Evolutionary conservation across 92 coral and sea anemone species (phyloP).

Genomic region (Chrysogorgia sp.): DNA sequence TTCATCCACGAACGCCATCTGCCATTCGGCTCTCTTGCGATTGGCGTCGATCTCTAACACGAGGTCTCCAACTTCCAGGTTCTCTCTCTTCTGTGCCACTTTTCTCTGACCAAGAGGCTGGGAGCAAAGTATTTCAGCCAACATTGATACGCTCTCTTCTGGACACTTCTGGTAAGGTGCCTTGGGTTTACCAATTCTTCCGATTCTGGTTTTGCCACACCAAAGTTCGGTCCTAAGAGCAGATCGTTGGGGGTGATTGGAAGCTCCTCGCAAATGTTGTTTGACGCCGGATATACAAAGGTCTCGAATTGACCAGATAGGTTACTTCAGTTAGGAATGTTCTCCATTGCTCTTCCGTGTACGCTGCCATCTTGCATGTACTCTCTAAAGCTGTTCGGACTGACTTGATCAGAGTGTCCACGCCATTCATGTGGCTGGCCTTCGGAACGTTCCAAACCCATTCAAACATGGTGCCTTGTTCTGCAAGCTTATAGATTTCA

Average conservation of each 20-base stretch:
- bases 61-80: slow-evolving; percentile 38
- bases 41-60: too few species aligned
- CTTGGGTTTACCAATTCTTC: slow-evolving; percentile 44
- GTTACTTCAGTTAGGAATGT: too few species aligned
- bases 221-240: not conserved
- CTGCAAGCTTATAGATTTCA: slow-evolving; percentile 20
- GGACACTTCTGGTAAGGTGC: slow-evolving; percentile 40
- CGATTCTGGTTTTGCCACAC: slow-evolving; percentile 9
- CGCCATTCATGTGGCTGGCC: slow-evolving; percentile 25
- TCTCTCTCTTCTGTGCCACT: slow-evolving; percentile 45
- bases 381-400: too few species aligned
- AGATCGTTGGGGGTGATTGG: slow-evolving; percentile 5
- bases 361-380: too few species aligned
- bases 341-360: too few species aligned
- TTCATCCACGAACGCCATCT: slow-evolving; percentile 33
- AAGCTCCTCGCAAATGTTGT: slow-evolving; percentile 5
- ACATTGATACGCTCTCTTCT: slow-evolving; percentile 38
- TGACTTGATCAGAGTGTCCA: slow-evolving; percentile 32
- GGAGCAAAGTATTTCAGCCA: too few species aligned
- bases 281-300: not conserved
- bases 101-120: too few species aligned
- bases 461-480: slow-evolving; percentile 27
- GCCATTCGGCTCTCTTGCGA: slow-evolving; percentile 52
- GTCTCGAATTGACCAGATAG: too few species aligned
- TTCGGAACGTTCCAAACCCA: slow-evolving; percentile 56